Percentiles rank a stretch among this genome's conserved stretches.
These are phyloP conservation scores for Toxotes jaculatrix DNA, from an alignment of 2,113 vertebrate species.

Conservation along the genomic window DNA sequence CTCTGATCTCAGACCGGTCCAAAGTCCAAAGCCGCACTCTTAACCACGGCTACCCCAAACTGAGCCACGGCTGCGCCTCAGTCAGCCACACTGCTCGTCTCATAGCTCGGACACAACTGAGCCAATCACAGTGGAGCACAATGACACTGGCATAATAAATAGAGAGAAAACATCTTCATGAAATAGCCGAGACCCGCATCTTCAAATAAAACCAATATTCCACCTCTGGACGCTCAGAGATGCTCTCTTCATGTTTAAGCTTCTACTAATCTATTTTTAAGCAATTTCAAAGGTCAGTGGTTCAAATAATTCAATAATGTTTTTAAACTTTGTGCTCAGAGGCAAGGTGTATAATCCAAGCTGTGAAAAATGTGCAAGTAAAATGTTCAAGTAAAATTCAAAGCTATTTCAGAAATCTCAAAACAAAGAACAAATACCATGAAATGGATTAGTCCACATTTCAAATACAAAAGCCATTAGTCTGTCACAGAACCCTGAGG, in stretches of 20 bases:
- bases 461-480: too few relatives aligned
- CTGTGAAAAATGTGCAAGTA: neutral
- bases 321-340: neutral
- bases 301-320: conserved; percentile 24
- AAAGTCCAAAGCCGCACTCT: too few relatives aligned
- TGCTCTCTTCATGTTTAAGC: neutral
- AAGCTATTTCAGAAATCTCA: neutral
- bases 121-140: neutral
- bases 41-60: too few relatives aligned
- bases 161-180: neutral
- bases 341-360: neutral
- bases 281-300: conserved; percentile 7
- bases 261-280: neutral
- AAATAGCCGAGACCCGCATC: neutral
- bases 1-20: too few relatives aligned
- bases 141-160: neutral
- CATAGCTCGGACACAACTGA: neutral
- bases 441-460: neutral
- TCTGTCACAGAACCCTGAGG: too few relatives aligned
- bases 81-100: neutral
- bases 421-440: neutral
- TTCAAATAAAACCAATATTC: neutral
- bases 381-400: too few relatives aligned
- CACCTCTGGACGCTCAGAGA: neutral
- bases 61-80: neutral